phyloP scores from a whole-genome alignment of 2,888 invertebrate species.

The Ennomos erosarius region DNA sequence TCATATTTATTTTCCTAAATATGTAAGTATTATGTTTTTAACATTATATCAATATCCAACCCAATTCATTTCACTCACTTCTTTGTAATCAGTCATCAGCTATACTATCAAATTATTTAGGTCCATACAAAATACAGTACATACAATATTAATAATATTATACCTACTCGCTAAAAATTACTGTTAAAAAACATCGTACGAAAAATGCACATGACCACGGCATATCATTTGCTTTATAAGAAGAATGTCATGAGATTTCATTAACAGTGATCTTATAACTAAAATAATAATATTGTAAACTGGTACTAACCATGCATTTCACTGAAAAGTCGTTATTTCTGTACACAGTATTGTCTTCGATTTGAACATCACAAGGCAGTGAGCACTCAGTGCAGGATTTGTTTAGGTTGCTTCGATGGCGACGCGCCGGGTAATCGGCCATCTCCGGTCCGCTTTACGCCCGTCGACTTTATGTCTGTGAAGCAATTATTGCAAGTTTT shows the following conservation, averaged over 20 bases:
- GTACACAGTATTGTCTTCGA: conserved; percentile 31
- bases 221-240: conserved; percentile 7
- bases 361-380: conserved; percentile 26
- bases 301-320: conserved; percentile 44
- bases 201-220: conserved; percentile 9
- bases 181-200: conserved; percentile 10
- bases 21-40: conserved; percentile 53
- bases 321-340: conserved; percentile 39
- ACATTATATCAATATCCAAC: conserved; percentile 55
- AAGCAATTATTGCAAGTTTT: conserved; percentile 17
- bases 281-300: conserved; percentile 37
- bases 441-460: conserved; percentile 76
- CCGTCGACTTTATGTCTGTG: conserved; percentile 74
- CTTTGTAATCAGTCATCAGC: conserved; percentile 51
- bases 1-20: conserved; percentile 64
- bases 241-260: conserved; percentile 48
- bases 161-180: conserved; percentile 17
- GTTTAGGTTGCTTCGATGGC: conserved; percentile 80
- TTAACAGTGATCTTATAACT: conserved; percentile 43
- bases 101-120: conserved; percentile 29
- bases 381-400: conserved; percentile 70
- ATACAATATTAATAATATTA: conserved; percentile 21
- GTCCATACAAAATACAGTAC: conserved; percentile 41
- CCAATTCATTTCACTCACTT: conserved; percentile 45
- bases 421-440: conserved; percentile 78